Base-by-base conservation (phyloP, 2,797 vertebrate species). In the Mareca penelope region DNA sequence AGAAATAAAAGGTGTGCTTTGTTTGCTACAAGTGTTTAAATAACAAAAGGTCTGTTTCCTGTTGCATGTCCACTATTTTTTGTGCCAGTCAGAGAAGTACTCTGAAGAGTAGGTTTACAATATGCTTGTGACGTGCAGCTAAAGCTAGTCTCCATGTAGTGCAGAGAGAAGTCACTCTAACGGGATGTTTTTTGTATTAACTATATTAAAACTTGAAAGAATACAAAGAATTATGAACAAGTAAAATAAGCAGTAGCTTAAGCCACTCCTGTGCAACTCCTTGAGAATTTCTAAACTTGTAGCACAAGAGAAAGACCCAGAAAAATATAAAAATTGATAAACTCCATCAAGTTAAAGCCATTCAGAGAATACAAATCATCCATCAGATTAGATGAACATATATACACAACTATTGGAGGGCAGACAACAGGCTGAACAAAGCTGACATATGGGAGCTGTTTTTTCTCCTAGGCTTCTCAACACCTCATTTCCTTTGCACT, bases 391-490 rank as follows among this genome's bases (percentile, higher is more conserved):
- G 37, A 61, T 13, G 18, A 76, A 72, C n/a, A 14, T 55, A 78
- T 56, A 31, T 59, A 28, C 28, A 67, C 9, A 73, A 52, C 57
- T 79, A 75, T 40, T 23, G 33, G 60, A 80, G 35, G 46, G 48
- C n/a, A 89, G 46, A 52, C n/a, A 89, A 52, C 19, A 59, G 15
- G 56, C 60, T 78, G 68, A 86, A 60, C 21, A 10, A 80, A 65
- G 46, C 13, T 57, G 31, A 69, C 16, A 19, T 5, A 33, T 0
- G 2, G 5, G 10, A 93, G 28, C 35, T 80, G 0, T 12, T 69
- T 82, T 44, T 50, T 10, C 24, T 31, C 52, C 52, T 55, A 17
- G 9, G 10, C 46, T 13, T 42, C 64, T 26, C 29, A 56, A 80
- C 26, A 37, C 24, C 37, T 77, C n/a, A 16, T 28, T 50, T 65